A percentile compares a stretch with the other conserved stretches of the same genome.
Conservation (phyloP, 2,888 invertebrate species). For the Rhagonycha fulva region DNA sequence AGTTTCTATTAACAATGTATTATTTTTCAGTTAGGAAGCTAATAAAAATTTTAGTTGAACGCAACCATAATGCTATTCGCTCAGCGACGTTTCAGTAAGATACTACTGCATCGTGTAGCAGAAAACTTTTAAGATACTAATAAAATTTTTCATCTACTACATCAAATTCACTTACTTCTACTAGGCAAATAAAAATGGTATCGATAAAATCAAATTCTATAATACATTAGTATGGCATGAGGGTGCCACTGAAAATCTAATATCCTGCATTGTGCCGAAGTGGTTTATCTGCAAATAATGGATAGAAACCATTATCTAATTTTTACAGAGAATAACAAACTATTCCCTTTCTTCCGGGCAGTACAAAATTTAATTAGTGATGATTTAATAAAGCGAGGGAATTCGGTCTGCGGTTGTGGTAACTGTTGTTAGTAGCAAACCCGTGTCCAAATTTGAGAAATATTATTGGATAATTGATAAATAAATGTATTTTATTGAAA, state of each 20-base stretch:
- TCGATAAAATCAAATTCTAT: not conserved
- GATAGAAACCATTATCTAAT: conserved; percentile 8
- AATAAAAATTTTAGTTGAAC: too few relatives aligned
- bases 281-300: conserved; percentile 7
- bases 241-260: conserved; percentile 5
- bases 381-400: conserved; percentile 16
- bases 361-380: conserved; percentile 19
- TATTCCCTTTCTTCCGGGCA: conserved; percentile 13
- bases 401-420: not conserved
- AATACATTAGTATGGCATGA: not conserved
- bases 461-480: not conserved
- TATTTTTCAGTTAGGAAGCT: too few relatives aligned
- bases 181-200: not conserved
- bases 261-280: not conserved
- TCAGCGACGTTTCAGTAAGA: too few relatives aligned
- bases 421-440: not conserved
- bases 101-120: not conserved
- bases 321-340: conserved; percentile 7
- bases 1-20: too few relatives aligned
- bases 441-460: not conserved
- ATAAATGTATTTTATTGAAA: not conserved
- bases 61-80: too few relatives aligned
- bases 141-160: not conserved
- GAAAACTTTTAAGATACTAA: not conserved
- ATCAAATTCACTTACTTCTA: not conserved